Evolutionary conservation across 2,797 vertebrate species (phyloP).

Genomic region (Pteropus rufus): DNA sequence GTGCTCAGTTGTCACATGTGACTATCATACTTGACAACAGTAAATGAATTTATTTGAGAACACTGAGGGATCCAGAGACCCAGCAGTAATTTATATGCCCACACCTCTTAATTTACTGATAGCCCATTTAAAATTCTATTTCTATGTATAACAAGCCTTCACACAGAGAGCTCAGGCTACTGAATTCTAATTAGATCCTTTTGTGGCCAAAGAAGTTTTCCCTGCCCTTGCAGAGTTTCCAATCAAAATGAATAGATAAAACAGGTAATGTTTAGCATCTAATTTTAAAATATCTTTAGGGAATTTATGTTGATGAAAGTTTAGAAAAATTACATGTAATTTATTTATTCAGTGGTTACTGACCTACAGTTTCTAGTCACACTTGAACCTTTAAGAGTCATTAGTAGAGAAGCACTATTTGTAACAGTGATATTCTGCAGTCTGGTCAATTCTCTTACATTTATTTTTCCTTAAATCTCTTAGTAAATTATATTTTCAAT

Average conservation of each 20-base stretch:
- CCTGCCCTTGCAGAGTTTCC: background rate
- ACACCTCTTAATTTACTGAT: background rate
- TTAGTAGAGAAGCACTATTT: background rate
- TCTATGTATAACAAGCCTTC: background rate
- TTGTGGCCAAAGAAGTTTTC: background rate
- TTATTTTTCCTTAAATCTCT: constrained; percentile 30
- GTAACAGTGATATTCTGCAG: background rate
- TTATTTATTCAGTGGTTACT: background rate
- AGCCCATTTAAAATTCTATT: background rate
- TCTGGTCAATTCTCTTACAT: background rate
- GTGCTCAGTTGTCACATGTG: background rate
- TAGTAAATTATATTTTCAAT: background rate
- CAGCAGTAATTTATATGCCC: background rate
- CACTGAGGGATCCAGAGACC: background rate
- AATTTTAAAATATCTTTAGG: background rate
- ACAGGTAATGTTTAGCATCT: background rate
- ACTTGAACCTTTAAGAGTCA: background rate
- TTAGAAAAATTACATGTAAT: background rate
- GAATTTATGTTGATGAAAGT: constrained; percentile 4
- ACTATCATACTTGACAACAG: background rate
- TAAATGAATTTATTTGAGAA: background rate
- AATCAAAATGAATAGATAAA: background rate
- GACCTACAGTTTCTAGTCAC: background rate
- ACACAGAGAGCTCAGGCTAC: background rate
- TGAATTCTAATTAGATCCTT: background rate